Evolutionary conservation across 1,140 invertebrate genomes (phyloP).

Genomic region (Magallana gigas): DNA sequence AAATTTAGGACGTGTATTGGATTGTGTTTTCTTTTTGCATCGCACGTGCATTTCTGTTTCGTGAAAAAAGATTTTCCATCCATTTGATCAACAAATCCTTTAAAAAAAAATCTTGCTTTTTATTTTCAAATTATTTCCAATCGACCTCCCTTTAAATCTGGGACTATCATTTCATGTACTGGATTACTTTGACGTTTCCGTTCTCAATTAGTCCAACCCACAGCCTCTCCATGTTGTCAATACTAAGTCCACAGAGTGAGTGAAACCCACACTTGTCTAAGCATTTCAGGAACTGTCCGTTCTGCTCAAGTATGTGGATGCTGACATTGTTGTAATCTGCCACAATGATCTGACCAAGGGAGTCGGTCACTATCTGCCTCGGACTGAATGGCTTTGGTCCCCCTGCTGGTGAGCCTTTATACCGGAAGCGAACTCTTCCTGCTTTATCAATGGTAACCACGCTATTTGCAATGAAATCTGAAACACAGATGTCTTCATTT

Average conservation of each 20-base stretch:
- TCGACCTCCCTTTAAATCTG: too few species aligned
- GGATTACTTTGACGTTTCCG: background rate
- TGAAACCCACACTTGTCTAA: background rate
- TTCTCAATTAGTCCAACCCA: background rate
- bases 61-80: too few species aligned
- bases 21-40: too few species aligned
- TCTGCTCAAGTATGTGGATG: constrained; percentile 20
- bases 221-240: background rate
- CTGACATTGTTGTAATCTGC: background rate
- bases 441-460: background rate
- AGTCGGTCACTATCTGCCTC: background rate
- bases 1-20: too few species aligned
- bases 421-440: background rate
- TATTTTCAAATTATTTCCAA: too few species aligned
- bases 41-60: too few species aligned
- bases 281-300: constrained; percentile 32
- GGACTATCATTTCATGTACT: background rate
- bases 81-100: too few species aligned
- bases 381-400: background rate
- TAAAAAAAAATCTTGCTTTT: too few species aligned
- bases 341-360: constrained; percentile 6
- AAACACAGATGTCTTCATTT: background rate
- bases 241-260: background rate
- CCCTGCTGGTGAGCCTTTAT: background rate
- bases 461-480: background rate